Percentiles rank a stretch among this genome's conserved stretches.
These are phyloP conservation scores for Masticophis lateralis DNA, from an alignment of 2,797 vertebrate species.

Conservation along the genomic window DNA sequence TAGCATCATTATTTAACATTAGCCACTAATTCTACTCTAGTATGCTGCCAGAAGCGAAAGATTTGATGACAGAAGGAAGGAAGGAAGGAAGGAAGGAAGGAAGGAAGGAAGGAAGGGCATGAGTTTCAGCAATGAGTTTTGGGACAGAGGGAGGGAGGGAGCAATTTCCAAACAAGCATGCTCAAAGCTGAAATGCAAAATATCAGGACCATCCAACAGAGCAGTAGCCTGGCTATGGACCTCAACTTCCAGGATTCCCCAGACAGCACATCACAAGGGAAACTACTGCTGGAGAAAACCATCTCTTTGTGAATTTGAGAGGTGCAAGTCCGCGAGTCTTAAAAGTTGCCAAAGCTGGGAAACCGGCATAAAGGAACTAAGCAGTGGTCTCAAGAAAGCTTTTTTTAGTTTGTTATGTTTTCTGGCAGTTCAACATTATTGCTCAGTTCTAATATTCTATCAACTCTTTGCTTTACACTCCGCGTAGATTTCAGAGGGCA, in stretches of 20 bases:
- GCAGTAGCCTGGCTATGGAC: neutral
- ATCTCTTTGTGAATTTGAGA: neutral
- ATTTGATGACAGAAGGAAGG: neutral
- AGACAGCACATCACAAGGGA: neutral
- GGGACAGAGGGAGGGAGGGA: neutral
- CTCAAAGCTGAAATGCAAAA: neutral
- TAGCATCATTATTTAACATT: neutral
- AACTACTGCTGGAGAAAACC: neutral
- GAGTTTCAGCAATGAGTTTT: neutral
- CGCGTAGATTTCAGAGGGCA: neutral
- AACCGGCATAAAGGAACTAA: neutral
- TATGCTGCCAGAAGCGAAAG: neutral
- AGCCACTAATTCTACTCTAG: neutral
- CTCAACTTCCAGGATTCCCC: too few species aligned
- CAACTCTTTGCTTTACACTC: neutral
- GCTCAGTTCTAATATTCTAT: neutral
- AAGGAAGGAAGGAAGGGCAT: too few species aligned
- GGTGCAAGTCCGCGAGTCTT: neutral
- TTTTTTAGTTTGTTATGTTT: neutral
- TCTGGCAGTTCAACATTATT: neutral
- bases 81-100: too few species aligned
- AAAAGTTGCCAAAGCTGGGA: neutral
- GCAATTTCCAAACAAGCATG: neutral
- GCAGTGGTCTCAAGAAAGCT: neutral
- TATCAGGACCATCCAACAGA: neutral